A percentile compares a stretch with the other conserved stretches of the same genome.
These are phyloP conservation scores for Perccottus glenii DNA, from an alignment of 2,113 vertebrate genomes.

Conservation along the genomic window DNA sequence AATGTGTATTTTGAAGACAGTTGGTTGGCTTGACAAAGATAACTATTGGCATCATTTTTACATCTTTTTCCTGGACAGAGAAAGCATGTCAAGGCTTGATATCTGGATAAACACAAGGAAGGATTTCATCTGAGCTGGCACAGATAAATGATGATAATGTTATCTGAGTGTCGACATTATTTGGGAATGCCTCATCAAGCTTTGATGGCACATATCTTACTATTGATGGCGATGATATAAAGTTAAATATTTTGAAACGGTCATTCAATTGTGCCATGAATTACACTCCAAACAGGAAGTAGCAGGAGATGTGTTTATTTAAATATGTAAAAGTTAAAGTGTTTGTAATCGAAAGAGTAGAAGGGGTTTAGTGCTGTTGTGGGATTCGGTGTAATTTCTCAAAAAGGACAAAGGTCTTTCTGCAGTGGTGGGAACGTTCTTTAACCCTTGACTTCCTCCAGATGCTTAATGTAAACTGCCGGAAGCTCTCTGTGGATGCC, in stretches of 20 bases:
- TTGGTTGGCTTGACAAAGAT: no score
- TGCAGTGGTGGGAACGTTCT: constrained; percentile 76
- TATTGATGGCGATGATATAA: constrained; percentile 1
- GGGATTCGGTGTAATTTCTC: constrained; percentile 48
- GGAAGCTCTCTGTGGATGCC: constrained; percentile 62
- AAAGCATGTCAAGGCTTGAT: constrained; percentile 7
- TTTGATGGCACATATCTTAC: constrained; percentile 18
- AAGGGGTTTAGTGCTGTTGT: constrained; percentile 28
- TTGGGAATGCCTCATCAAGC: constrained; percentile 25
- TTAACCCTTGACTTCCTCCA: constrained; percentile 72
- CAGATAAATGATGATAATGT: constrained; percentile 32
- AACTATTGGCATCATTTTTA: constrained; percentile 18
- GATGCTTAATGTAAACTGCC: constrained; percentile 75
- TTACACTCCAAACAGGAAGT: background rate
- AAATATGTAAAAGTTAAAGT: constrained; percentile 13
- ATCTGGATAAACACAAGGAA: constrained; percentile 44
- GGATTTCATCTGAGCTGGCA: constrained; percentile 8
- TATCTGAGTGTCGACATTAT: constrained; percentile 19
- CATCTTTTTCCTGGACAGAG: constrained; percentile 31
- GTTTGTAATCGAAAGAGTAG: background rate
- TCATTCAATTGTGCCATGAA: constrained; percentile 12
- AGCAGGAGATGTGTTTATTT: constrained; percentile 7
- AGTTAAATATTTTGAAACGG: background rate
- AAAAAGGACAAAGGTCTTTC: constrained; percentile 61
- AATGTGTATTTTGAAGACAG: no score